These are phyloP conservation scores for Cardiocondyla obscurior DNA, from an alignment of 1,140 invertebrate genomes.

Conservation along the genomic window DNA sequence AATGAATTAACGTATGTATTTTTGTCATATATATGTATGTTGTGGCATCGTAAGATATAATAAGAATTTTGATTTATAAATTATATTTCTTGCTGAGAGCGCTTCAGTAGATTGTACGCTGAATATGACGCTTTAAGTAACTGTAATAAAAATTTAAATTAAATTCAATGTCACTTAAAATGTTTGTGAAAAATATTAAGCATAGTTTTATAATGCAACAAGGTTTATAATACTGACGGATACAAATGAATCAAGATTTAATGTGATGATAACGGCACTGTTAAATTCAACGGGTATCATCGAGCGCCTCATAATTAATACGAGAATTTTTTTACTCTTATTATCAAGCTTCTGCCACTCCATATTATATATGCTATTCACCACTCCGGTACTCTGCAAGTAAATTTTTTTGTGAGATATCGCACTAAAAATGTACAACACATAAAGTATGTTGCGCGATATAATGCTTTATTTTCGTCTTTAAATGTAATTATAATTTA, in stretches of 20 bases:
- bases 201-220: background rate
- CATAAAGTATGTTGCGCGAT: background rate
- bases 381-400: conserved; percentile 43
- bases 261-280: conserved; percentile 48
- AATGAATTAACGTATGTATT: too few species aligned
- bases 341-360: conserved; percentile 53
- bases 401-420: background rate
- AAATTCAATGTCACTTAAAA: background rate
- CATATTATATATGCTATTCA: conserved; percentile 53
- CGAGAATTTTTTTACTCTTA: conserved; percentile 42
- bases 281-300: conserved; percentile 51
- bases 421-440: background rate
- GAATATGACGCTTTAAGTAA: conserved; percentile 67
- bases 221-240: conserved; percentile 60
- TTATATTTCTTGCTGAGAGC: background rate
- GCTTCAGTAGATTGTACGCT: conserved; percentile 63
- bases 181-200: background rate
- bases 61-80: background rate
- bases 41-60: background rate
- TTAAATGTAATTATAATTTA: background rate
- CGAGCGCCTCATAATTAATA: conserved; percentile 61
- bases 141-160: conserved; percentile 52
- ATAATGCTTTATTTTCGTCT: background rate
- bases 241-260: conserved; percentile 66
- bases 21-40: background rate